Evolutionary conservation across 2,113 vertebrate species (phyloP).

Genomic region (Herpailurus yagouaroundi): DNA sequence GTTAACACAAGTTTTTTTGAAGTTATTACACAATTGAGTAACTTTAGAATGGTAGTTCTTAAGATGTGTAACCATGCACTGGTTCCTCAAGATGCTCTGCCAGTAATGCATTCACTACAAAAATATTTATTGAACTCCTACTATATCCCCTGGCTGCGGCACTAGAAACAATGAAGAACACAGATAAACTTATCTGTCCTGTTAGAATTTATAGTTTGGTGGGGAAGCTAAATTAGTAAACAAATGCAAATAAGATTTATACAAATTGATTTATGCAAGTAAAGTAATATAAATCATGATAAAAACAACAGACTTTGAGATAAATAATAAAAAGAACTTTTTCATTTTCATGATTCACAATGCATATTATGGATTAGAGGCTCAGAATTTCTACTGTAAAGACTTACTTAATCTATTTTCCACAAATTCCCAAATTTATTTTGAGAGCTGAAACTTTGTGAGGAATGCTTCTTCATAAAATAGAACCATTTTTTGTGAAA

Average conservation of each 20-base stretch:
- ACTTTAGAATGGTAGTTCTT: slow-evolving; percentile 25
- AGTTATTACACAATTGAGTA: slow-evolving; percentile 24
- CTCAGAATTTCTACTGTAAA: background rate
- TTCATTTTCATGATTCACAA: background rate
- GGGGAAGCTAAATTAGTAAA: background rate
- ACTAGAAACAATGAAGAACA: background rate
- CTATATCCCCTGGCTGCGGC: background rate
- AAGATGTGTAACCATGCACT: background rate
- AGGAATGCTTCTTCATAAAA: slow-evolving; percentile 5
- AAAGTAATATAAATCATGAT: background rate
- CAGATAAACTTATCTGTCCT: background rate
- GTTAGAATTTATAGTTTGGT: background rate
- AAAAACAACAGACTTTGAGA: background rate
- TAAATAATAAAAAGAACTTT: background rate
- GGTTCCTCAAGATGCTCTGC: background rate
- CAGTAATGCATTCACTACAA: background rate
- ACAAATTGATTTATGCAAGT: background rate
- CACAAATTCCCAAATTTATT: background rate
- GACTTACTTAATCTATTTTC: background rate
- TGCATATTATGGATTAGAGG: background rate
- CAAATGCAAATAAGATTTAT: slow-evolving; percentile 12
- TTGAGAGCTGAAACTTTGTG: background rate
- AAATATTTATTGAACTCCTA: background rate
- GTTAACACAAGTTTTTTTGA: slow-evolving; percentile 55
- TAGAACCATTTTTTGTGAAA: slow-evolving; percentile 46